Base-by-base conservation (phyloP, 2,888 invertebrate species). In the Ectemnius cavifrons region DNA sequence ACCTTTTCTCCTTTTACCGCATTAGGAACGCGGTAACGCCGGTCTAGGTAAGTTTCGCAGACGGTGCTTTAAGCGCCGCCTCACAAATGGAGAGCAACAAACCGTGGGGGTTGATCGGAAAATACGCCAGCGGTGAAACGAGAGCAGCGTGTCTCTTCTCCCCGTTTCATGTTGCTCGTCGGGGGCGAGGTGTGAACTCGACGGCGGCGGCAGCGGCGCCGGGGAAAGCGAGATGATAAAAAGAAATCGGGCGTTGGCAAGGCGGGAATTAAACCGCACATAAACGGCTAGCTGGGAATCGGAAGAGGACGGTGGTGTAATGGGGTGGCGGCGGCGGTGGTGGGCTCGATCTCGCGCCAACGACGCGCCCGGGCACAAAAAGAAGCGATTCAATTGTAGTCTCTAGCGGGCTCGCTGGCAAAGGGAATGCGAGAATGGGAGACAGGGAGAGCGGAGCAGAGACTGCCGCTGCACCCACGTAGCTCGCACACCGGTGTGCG, bases 401-500 rank as follows among this genome's bases (percentile, higher is more conserved):
- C 49, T 63, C 37, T 14, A 20, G 18, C 47, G 52, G 52, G 13
- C 13, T 2, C 4, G 14, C 16, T n/a, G 11, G 37, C 37, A 57
- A 37, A 45, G 47, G 63, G 23, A 63, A 49, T 14, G 63, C 57
- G 69, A 64, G 46, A 59, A 46, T 13, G 46, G 58, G 63, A 57
- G 57, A 63, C 16, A 27, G 45, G 27, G 56, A 20, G 63, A 28
- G 58, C 47, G 69, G n/a, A 27, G 16, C 56, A 47, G 46, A 69
- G 52, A 23, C 59, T 20, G 70, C 37, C 2, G 11, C 37, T 37
- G 37, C 37, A 37, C 37, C 37, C 37, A 23, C n/a, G 23, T 61
- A 52, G 63, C 52, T 63, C 49, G 47, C 62, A 67, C 58, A 45
- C 27, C 45, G 63, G 67, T 67, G 37, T 37, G 8, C 37, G 5